A percentile compares a stretch with the other conserved stretches of the same genome.
Conservation (phyloP, 2,797 vertebrate species). For the Pogoniulus pusillus region DNA sequence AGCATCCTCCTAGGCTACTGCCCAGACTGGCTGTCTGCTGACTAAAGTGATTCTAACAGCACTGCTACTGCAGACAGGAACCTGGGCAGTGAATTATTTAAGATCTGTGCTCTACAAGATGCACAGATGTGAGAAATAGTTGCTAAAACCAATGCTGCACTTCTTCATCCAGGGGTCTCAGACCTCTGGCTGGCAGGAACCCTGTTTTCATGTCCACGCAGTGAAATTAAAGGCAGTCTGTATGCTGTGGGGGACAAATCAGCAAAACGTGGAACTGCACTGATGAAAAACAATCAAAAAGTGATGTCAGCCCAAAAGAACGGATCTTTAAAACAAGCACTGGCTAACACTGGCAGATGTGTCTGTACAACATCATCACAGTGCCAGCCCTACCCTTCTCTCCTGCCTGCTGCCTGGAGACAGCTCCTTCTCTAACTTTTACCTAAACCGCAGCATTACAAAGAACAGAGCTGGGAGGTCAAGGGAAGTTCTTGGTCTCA, state of each 20-base stretch:
- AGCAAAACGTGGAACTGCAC: neutral
- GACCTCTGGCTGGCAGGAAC: neutral
- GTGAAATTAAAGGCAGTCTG: neutral
- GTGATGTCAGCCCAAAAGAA: neutral
- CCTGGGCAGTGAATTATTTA: slow-evolving; percentile 66
- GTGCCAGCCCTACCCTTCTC: neutral
- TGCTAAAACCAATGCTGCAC: slow-evolving; percentile 3
- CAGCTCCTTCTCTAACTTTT: neutral
- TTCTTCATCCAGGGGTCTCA: neutral
- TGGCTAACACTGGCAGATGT: neutral
- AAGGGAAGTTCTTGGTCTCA: neutral
- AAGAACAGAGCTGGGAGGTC: neutral
- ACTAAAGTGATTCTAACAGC: slow-evolving; percentile 55
- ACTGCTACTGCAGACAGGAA: slow-evolving; percentile 49
- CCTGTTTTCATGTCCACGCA: neutral
- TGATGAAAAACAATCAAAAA: neutral
- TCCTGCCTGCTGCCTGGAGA: neutral
- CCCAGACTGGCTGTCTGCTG: slow-evolving; percentile 73
- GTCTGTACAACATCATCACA: neutral
- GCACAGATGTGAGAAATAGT: slow-evolving; percentile 34
- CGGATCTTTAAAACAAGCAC: neutral
- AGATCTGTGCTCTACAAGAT: slow-evolving; percentile 29
- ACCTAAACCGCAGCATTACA: neutral
- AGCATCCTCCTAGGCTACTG: slow-evolving; percentile 35
- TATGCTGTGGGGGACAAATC: neutral